Conservation (phyloP, 2,797 vertebrate genomes). For the Pangasius djambal region DNA sequence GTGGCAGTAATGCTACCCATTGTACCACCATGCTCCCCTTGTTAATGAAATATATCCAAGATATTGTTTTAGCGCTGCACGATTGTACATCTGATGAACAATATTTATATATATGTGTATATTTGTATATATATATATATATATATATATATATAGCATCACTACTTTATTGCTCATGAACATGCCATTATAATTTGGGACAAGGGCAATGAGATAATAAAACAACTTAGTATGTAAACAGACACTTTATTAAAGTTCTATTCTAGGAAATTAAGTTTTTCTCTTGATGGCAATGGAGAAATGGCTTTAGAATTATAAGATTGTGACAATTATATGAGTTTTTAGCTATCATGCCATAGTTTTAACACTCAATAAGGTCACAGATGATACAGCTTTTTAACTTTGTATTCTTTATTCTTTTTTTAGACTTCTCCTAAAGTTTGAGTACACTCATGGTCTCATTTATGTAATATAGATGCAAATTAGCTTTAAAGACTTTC, state of each 20-base stretch:
- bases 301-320: background rate
- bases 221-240: background rate
- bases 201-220: background rate
- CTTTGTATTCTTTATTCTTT: no score
- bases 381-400: background rate
- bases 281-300: background rate
- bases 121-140: no score
- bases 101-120: background rate
- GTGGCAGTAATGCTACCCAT: background rate
- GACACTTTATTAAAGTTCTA: background rate
- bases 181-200: conserved; percentile 16
- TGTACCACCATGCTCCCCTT: background rate
- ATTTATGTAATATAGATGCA: background rate
- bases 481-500: background rate
- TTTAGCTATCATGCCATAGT: background rate
- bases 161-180: background rate
- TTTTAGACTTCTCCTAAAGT: background rate
- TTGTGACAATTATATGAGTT: background rate
- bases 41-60: background rate
- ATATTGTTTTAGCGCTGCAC: background rate
- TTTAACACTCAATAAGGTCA: background rate
- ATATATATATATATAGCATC: background rate
- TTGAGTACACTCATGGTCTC: background rate
- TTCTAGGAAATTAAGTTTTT: background rate
- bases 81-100: background rate